Conservation (phyloP, 2,888 invertebrate genomes). For the Malthinus flaveolus region DNA sequence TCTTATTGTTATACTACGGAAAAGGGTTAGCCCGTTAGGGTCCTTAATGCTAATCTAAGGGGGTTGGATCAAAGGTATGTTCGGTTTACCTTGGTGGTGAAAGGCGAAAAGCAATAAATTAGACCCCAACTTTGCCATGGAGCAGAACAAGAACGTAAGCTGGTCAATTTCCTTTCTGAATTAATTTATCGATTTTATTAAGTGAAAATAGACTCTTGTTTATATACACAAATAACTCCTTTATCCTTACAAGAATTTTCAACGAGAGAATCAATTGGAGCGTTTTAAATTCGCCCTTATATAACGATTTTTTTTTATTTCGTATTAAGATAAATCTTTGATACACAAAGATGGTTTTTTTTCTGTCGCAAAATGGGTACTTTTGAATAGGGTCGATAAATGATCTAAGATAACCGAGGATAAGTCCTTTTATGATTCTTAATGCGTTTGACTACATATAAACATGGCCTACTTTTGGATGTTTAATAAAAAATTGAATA, state of each 20-base stretch:
- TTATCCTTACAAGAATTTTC: too few species aligned
- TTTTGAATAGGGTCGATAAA: constrained; percentile 4
- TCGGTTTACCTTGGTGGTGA: constrained; percentile 38
- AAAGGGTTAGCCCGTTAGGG: constrained; percentile 23
- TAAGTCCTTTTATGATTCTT: constrained; percentile 12
- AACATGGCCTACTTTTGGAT: too few species aligned
- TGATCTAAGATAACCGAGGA: constrained; percentile 15
- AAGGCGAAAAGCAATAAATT: constrained; percentile 35
- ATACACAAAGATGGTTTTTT: constrained; percentile 10
- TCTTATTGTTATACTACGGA: constrained; percentile 11
- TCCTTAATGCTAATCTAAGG: constrained; percentile 30
- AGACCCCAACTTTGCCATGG: constrained; percentile 19
- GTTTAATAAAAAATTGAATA: too few species aligned
- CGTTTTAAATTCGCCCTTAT: too few species aligned
- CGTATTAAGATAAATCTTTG: not conserved
- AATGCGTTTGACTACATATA: too few species aligned
- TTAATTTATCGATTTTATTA: not conserved
- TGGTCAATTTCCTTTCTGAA: constrained; percentile 7
- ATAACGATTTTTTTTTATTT: too few species aligned
- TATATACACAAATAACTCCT: too few species aligned
- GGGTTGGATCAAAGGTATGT: constrained; percentile 36
- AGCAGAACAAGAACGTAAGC: constrained; percentile 7
- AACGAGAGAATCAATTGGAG: too few species aligned
- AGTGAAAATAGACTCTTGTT: too few species aligned
- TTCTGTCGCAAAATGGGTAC: constrained; percentile 5